Evolutionary conservation across 2,797 vertebrate genomes (phyloP).

Genomic region (Crenuchus spilurus): DNA sequence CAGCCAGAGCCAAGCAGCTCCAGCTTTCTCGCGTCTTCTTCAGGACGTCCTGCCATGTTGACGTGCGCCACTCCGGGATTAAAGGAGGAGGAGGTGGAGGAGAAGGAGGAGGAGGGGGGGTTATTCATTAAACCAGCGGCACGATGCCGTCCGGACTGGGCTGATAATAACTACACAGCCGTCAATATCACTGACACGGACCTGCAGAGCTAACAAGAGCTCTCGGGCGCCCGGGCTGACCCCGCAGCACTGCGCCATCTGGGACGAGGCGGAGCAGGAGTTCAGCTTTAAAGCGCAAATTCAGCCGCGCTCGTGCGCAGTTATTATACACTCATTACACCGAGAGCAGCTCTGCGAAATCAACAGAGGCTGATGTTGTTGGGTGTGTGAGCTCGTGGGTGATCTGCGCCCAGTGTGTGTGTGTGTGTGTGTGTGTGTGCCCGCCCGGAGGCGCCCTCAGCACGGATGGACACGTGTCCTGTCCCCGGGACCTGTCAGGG

Average conservation of each 20-base stretch:
- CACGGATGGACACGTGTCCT: constrained; percentile 83
- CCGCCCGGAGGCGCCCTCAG: constrained; percentile 68
- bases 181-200: constrained; percentile 70
- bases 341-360: not conserved
- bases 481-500: constrained; percentile 74
- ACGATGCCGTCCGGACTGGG: constrained; percentile 79
- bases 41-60: constrained; percentile 62
- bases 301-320: not conserved
- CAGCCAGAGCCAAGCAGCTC: constrained; percentile 53
- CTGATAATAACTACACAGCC: constrained; percentile 81
- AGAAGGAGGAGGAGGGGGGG: constrained; percentile 38
- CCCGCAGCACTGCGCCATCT: constrained; percentile 45
- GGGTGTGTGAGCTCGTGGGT: constrained; percentile 28
- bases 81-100: constrained; percentile 49
- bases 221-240: constrained; percentile 61
- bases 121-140: constrained; percentile 84
- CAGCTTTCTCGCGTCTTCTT: constrained; percentile 66
- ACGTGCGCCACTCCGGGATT: constrained; percentile 78
- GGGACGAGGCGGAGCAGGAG: constrained; percentile 26
- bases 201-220: constrained; percentile 56
- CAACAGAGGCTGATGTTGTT: not conserved
- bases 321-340: not conserved
- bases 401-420: constrained; percentile 55
- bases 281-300: not conserved
- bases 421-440: constrained; percentile 14